Conservation (phyloP, 53 echinoderm and acorn worm genomes). For the Holothuria leucospilota region DNA sequence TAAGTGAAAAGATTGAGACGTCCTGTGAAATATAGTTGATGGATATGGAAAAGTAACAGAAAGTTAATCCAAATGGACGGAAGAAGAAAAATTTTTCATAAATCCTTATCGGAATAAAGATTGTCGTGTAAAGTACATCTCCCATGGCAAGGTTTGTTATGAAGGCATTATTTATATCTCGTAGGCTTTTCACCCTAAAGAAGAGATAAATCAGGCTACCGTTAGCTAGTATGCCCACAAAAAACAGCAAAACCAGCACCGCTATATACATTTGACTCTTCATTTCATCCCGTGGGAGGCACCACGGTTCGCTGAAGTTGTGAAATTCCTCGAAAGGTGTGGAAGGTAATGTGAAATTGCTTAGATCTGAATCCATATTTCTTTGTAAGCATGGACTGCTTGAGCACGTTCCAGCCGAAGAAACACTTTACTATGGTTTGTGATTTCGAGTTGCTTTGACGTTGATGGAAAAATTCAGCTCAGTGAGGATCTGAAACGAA, state of each 20-base stretch:
- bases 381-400: no score
- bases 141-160: conserved; percentile 41
- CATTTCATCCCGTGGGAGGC: no score
- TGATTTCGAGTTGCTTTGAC: no score
- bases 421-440: no score
- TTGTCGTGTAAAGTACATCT: conserved; percentile 17
- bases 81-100: not conserved
- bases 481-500: no score
- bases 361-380: no score
- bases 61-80: conserved; percentile 18
- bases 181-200: conserved; percentile 27
- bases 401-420: no score
- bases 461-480: no score
- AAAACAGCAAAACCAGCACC: not conserved
- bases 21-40: conserved; percentile 38
- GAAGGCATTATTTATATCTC: conserved; percentile 42
- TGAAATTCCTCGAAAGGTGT: no score
- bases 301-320: no score
- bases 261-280: not conserved
- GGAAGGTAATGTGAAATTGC: no score
- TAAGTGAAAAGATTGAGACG: conserved; percentile 37
- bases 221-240: conserved; percentile 29
- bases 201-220: conserved; percentile 45
- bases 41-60: conserved; percentile 36
- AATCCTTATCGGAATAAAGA: conserved; percentile 34